Percentiles rank a stretch among this genome's conserved stretches.
Conservation (phyloP, 2,888 invertebrate genomes). For the Punctoribates punctum region DNA sequence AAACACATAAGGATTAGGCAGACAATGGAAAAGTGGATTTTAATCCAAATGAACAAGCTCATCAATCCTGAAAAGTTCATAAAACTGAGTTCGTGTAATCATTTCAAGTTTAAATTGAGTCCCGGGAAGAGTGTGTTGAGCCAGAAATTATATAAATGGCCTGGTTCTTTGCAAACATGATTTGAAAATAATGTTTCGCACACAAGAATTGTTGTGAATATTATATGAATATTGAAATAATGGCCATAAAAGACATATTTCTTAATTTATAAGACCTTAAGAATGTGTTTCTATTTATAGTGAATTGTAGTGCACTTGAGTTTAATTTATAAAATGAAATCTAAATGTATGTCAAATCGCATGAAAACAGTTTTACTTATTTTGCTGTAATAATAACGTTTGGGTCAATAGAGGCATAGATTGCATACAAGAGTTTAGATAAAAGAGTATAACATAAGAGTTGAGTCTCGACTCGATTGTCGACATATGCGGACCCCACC, state of each 20-base stretch:
- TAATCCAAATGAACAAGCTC: too few species aligned
- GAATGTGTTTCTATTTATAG: slow-evolving; percentile 1
- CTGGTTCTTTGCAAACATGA: too few species aligned
- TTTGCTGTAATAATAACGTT: slow-evolving; percentile 22
- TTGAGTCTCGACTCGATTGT: neutral
- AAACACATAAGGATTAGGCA: too few species aligned
- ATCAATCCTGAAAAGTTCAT: too few species aligned
- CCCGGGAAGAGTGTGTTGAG: too few species aligned
- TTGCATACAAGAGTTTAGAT: neutral
- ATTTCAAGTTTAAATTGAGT: too few species aligned
- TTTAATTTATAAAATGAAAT: slow-evolving; percentile 14
- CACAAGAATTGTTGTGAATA: too few species aligned
- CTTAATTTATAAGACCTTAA: neutral
- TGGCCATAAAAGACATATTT: neutral
- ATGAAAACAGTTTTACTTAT: slow-evolving; percentile 4
- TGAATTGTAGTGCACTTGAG: neutral
- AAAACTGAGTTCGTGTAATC: too few species aligned
- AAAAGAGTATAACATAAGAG: neutral
- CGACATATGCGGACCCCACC: slow-evolving; percentile 29
- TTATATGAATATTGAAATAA: too few species aligned
- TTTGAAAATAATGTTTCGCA: too few species aligned
- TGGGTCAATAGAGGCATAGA: slow-evolving; percentile 25
- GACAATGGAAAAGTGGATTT: too few species aligned
- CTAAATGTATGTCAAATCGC: slow-evolving; percentile 25
- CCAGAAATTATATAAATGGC: too few species aligned